Percentiles rank a stretch among this genome's conserved stretches.
Conservation (phyloP, 2,888 invertebrate genomes). For the Plutella xylostella region DNA sequence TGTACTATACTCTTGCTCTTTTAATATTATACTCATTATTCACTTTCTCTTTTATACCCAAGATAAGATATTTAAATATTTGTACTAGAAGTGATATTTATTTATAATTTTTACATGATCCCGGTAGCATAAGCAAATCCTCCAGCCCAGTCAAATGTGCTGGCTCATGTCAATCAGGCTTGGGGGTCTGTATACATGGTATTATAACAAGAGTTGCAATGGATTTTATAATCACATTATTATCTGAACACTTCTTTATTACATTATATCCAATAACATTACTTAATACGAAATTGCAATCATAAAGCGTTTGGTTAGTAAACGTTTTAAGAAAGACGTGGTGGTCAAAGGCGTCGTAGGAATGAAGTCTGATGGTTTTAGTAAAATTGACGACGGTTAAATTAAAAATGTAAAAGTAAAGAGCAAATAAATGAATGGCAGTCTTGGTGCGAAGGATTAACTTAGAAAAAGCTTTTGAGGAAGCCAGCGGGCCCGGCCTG, state of each 20-base stretch:
- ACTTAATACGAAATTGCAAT: constrained; percentile 47
- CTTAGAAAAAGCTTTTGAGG: constrained; percentile 95
- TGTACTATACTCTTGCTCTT: too few species aligned
- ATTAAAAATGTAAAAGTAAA: constrained; percentile 40
- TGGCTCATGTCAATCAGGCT: too few species aligned
- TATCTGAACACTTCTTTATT: constrained; percentile 63
- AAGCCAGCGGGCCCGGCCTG: constrained; percentile 94
- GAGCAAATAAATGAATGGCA: constrained; percentile 61
- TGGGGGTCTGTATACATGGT: neutral
- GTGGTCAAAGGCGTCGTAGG: constrained; percentile 34
- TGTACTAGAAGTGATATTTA: too few species aligned
- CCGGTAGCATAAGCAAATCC: too few species aligned
- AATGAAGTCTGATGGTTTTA: neutral
- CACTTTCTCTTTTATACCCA: too few species aligned
- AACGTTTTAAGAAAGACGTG: constrained; percentile 38
- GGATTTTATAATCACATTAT: constrained; percentile 23
- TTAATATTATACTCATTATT: too few species aligned
- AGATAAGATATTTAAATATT: too few species aligned
- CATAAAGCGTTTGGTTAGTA: constrained; percentile 35
- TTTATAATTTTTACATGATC: too few species aligned
- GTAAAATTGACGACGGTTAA: constrained; percentile 37
- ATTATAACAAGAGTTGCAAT: constrained; percentile 1
- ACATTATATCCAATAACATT: constrained; percentile 42
- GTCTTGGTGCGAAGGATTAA: constrained; percentile 66
- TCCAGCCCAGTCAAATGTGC: too few species aligned